Percentiles rank a stretch among this genome's conserved stretches.
These are phyloP conservation scores for Erythrolamprus reginae DNA, from an alignment of 2,113 vertebrate genomes.

Conservation along the genomic window DNA sequence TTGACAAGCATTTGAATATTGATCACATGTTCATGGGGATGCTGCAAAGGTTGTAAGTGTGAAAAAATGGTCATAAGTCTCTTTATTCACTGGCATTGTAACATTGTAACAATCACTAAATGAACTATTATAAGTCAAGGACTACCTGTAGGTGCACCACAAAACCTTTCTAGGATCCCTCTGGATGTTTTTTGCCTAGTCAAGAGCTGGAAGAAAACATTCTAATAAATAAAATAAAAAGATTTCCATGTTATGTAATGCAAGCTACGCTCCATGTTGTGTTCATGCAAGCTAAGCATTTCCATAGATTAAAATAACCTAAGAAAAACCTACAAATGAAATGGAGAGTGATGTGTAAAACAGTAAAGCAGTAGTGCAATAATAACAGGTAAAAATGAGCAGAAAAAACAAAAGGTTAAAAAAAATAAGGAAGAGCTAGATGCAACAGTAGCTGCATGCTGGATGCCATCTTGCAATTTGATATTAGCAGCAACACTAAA, in stretches of 20 bases:
- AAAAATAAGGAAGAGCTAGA: not conserved
- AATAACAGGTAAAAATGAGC: not conserved
- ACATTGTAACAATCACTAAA: too few relatives aligned
- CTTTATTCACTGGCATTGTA: too few relatives aligned
- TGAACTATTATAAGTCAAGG: too few relatives aligned
- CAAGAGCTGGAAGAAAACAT: not conserved
- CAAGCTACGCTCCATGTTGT: not conserved
- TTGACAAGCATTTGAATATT: too few relatives aligned
- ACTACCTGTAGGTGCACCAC: not conserved
- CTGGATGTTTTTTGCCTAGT: not conserved
- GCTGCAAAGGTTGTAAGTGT: too few relatives aligned
- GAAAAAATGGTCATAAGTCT: too few relatives aligned
- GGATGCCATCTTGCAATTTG: not conserved
- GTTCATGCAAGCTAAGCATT: not conserved
- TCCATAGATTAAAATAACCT: not conserved
- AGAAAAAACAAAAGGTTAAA: not conserved
- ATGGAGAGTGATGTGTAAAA: not conserved
- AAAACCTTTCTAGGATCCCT: not conserved
- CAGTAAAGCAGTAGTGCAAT: not conserved
- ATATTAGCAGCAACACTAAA: not conserved
- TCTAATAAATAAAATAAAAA: too few relatives aligned
- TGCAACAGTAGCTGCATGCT: not conserved
- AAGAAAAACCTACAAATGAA: not conserved
- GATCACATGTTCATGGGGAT: too few relatives aligned
- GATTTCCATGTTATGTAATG: not conserved